Base-by-base conservation (phyloP, 2,797 vertebrate species). In the Scarus forsteni region DNA sequence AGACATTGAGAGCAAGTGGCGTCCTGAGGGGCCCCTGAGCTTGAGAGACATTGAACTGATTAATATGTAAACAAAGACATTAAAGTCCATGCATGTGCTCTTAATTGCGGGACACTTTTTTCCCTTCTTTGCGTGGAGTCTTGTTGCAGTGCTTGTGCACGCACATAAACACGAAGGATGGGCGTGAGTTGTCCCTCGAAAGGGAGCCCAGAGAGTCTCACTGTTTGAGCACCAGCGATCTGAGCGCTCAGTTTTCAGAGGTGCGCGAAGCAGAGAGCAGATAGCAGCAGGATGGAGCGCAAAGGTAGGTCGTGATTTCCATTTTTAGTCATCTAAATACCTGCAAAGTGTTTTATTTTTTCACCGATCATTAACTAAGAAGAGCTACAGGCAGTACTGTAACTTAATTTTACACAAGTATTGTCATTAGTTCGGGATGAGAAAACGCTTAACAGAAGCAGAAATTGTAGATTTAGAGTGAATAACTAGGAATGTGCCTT, bases 171-270 rank as follows among this genome's bases (percentile, higher is more conserved):
- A 18, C 12, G 19, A 94, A 95, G 92, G 93, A 93, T 94, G 96
- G 95, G 96, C 95, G 93, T 95, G 94, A 94, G 81, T 91, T 89
- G 82, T 85, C 87, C 74, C 81, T 92, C 80, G 86, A 91, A 93
- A 93, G 95, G 92, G 92, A 92, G 89, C 90, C 92, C 92, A 93
- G 93, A 90, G 92, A 94, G 87, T 92, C 85, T 81, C 90, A 89
- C 80, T 77, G 76, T 73, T 77, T 75, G 64, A 74, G 84, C 82
- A 81, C 70, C 90, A 91, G 91, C 92, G 88, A 92, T 92, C 80
- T 84, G 90, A 92, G 90, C 73, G 85, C 93, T 94, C 95, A 92
- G 92, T 94, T 94, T 88, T 63, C 80, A 88, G 95, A 91, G 27
- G 87, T 90, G 86, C 85, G 89, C 73, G 90, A 85, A 85, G 78